Conservation (phyloP, 2,888 invertebrate genomes). For the Auanema sp. region DNA sequence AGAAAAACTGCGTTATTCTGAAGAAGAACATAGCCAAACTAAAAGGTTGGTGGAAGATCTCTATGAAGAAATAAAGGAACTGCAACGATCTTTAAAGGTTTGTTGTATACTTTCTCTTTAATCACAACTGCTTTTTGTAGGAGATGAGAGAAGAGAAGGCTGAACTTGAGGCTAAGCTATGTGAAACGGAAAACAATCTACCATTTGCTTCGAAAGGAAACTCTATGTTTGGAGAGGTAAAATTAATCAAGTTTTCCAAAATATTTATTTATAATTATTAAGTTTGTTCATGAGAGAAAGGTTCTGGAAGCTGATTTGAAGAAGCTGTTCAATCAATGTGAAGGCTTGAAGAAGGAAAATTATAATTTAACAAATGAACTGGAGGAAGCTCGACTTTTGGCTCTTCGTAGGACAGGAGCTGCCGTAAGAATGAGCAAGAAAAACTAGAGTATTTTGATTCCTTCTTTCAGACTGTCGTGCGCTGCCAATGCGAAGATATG, state of each 20-base stretch:
- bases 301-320: not conserved
- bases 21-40: not conserved
- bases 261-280: not conserved
- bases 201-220: not conserved
- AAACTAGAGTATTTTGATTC: too few relatives aligned
- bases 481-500: too few relatives aligned
- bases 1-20: not conserved
- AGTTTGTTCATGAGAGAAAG: not conserved
- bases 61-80: too few relatives aligned
- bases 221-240: not conserved
- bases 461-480: too few relatives aligned
- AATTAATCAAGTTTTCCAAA: not conserved
- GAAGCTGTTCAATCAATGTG: not conserved
- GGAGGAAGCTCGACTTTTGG: not conserved
- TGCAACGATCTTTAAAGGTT: too few relatives aligned
- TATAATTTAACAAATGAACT: not conserved
- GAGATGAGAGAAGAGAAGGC: conserved; percentile 1
- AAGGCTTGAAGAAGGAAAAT: not conserved
- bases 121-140: not conserved
- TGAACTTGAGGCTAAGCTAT: not conserved
- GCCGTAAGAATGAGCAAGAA: not conserved
- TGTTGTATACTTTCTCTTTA: too few relatives aligned
- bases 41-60: too few relatives aligned
- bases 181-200: not conserved
- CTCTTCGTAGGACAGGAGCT: not conserved